Conservation (phyloP, 2,888 invertebrate genomes). For the Chirona hameri region DNA sequence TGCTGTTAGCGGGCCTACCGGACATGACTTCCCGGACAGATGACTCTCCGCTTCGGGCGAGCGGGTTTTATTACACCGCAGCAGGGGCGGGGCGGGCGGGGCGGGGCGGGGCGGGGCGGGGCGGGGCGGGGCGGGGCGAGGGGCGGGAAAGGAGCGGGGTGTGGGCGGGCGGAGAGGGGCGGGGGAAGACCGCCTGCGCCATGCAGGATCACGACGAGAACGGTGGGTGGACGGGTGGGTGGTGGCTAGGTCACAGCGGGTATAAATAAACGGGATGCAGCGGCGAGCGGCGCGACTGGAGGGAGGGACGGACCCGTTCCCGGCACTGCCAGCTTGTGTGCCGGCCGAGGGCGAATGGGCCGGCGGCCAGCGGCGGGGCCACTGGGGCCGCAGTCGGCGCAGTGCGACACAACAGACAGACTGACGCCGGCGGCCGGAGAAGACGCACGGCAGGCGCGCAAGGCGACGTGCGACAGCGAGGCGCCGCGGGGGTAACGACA, state of each 20-base stretch:
- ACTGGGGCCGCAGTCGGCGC: not conserved
- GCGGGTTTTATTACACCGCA: no score
- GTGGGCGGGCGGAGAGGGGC: not conserved
- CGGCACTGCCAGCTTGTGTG: no score
- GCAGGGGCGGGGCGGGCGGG: no score
- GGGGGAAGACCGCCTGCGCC: not conserved
- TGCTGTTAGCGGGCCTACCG: not conserved
- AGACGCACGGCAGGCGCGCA: no score
- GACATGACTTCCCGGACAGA: not conserved
- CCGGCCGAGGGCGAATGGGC: not conserved
- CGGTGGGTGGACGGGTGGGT: not conserved
- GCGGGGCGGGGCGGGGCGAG: no score
- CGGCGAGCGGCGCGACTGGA: no score
- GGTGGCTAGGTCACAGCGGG: not conserved
- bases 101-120: no score
- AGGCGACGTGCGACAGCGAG: no score
- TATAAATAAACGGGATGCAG: conserved; percentile 5
- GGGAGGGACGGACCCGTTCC: no score
- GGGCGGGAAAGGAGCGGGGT: no score
- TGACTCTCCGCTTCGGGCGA: no score
- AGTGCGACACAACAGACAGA: not conserved
- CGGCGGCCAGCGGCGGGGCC: not conserved
- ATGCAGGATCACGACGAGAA: not conserved
- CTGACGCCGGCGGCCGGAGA: not conserved
- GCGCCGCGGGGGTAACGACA: no score